These are phyloP conservation scores for Charaxes varanes DNA, from an alignment of 1,140 invertebrate species.

Conservation along the genomic window DNA sequence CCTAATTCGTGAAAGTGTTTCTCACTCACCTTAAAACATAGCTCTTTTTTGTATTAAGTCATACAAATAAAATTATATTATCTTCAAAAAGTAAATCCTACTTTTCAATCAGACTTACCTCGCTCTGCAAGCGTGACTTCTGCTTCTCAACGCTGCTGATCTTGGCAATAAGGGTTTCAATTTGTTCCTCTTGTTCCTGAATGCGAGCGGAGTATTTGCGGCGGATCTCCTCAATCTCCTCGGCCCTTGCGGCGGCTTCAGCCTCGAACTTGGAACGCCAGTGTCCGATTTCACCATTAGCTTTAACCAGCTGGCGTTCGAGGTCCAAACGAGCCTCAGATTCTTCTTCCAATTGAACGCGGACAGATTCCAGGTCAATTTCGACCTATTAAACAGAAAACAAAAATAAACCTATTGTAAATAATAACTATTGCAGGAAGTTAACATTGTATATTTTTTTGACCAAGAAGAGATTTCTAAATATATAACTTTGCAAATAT, in stretches of 20 bases:
- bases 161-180: constrained; percentile 93
- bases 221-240: constrained; percentile 94
- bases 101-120: too few relatives aligned
- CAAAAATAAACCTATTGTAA: not conserved
- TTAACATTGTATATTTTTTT: too few relatives aligned
- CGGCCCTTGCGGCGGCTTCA: constrained; percentile 90
- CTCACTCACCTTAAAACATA: too few relatives aligned
- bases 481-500: too few relatives aligned
- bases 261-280: constrained; percentile 96
- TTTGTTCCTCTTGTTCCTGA: constrained; percentile 96
- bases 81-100: too few relatives aligned
- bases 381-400: constrained; percentile 81
- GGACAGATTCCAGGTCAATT: constrained; percentile 92
- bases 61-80: too few relatives aligned
- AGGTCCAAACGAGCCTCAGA: constrained; percentile 95
- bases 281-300: constrained; percentile 89
- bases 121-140: constrained; percentile 95
- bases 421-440: not conserved
- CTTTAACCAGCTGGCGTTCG: constrained; percentile 94
- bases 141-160: constrained; percentile 95
- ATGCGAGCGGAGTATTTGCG: constrained; percentile 93
- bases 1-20: too few relatives aligned
- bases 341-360: constrained; percentile 96
- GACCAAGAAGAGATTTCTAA: too few relatives aligned
- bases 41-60: too few relatives aligned